Evolutionary conservation across 1,140 invertebrate species (phyloP), one percentile per base, ranked within the genome.

Genomic region (Thaumatotibia leucotreta): DNA sequence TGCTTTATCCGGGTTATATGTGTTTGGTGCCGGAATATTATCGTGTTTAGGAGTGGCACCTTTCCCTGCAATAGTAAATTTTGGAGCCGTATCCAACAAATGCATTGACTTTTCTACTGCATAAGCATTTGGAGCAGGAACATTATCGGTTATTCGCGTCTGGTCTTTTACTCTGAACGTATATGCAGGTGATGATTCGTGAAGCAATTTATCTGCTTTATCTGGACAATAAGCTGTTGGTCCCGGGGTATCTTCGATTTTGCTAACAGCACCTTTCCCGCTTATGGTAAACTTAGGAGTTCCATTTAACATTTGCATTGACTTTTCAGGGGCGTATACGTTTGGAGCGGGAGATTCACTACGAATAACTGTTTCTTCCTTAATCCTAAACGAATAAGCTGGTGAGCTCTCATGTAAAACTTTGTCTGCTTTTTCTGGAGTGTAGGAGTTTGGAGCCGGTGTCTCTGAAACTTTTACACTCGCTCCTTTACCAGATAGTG

Each of bases 181-280:
- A 84, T 95, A 97, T 70, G 93, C 92, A 10, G 96, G 96, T 4
- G 93, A 93, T 62, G 89, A 92, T 58, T 94, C 93, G 39, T 92
- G 89, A 27, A 95, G 88, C 10, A 93, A 79, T 76, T 93, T 93
- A 69, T 94, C 94, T 29, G 93, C 92, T 74, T 93, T 94, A 74
- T 96, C 94, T 4, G 95, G 94, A 88, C 93, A 92, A 92, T 97
- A 93, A 79, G 93, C 91, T 85, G 96, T 92, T 74, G 96, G 92
- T 78, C 94, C 94, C 49, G 96, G 96, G 17, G 94, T 95, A 29
- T 93, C 85, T 78, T 94, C 64, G 63, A 88, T 84, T 78, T 90
- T 92, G 29, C 75, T 68, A 9, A 71, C 61, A 31, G 64, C 94
- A 81, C 92, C 91, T 86, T 95, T 95, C 17, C 91, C 85, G 74